phyloP scores from a whole-genome alignment of 2,888 invertebrate genomes.

The Drosophila formosana region DNA sequence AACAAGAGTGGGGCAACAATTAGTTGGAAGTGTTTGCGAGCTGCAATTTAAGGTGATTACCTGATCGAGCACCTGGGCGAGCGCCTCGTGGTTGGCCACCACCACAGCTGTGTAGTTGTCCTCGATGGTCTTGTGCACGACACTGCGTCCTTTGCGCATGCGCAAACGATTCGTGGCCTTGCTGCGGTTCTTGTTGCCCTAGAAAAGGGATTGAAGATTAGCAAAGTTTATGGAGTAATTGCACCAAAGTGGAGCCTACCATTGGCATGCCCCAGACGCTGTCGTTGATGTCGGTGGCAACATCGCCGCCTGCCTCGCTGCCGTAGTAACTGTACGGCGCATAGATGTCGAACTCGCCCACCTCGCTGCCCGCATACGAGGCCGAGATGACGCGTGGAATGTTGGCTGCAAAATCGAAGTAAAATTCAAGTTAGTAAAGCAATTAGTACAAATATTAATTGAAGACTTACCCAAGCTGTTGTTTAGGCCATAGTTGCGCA shows the following conservation, averaged over 20 bases:
- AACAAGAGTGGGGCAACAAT: conserved; percentile 30
- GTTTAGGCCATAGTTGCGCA: conserved; percentile 81
- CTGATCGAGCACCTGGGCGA: conserved; percentile 95
- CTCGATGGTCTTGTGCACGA: conserved; percentile 93
- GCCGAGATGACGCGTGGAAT: conserved; percentile 88
- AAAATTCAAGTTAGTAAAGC: not conserved
- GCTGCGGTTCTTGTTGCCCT: conserved; percentile 82
- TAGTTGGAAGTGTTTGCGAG: not conserved
- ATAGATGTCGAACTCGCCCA: conserved; percentile 92
- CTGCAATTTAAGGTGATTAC: conserved; percentile 85
- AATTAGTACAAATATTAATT: too few species aligned
- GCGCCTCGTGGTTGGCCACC: conserved; percentile 95
- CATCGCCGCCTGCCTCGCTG: conserved; percentile 86
- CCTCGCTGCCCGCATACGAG: conserved; percentile 93
- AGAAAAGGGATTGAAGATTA: not conserved
- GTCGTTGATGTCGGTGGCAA: conserved; percentile 84
- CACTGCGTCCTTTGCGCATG: conserved; percentile 92
- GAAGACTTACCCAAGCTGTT: conserved; percentile 82
- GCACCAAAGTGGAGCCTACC: conserved; percentile 58
- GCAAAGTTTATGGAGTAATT: not conserved
- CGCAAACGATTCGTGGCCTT: conserved; percentile 88
- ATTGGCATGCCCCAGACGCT: conserved; percentile 84
- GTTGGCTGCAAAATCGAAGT: conserved; percentile 74
- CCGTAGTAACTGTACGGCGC: conserved; percentile 92
- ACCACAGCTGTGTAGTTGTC: conserved; percentile 96